Evolutionary conservation across 1,140 invertebrate species (phyloP).

Genomic region (Hyles euphorbiae): DNA sequence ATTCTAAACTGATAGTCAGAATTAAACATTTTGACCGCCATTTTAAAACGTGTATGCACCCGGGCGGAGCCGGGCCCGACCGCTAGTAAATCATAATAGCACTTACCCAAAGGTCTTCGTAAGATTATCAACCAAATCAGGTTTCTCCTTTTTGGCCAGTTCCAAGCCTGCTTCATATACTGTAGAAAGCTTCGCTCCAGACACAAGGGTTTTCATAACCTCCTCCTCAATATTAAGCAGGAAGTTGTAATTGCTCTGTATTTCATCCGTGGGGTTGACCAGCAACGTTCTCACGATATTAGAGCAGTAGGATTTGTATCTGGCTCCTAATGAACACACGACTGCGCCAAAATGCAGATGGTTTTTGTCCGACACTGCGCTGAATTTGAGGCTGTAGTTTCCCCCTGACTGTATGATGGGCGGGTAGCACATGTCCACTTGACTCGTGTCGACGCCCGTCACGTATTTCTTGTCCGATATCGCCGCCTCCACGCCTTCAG

Average conservation of each 20-base stretch:
- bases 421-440: slow-evolving; percentile 98
- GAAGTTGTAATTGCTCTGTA: slow-evolving; percentile 95
- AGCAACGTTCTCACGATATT: slow-evolving; percentile 98
- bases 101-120: slow-evolving; percentile 92
- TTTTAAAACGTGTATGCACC: too few relatives aligned
- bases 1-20: too few relatives aligned
- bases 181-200: slow-evolving; percentile 90
- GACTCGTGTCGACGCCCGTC: slow-evolving; percentile 88
- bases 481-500: slow-evolving; percentile 95
- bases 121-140: slow-evolving; percentile 91
- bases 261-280: slow-evolving; percentile 92
- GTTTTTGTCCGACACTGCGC: slow-evolving; percentile 95
- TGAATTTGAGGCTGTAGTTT: slow-evolving; percentile 98
- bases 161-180: slow-evolving; percentile 92
- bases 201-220: slow-evolving; percentile 88
- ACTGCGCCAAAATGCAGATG: slow-evolving; percentile 97
- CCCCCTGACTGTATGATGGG: slow-evolving; percentile 99
- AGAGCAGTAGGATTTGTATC: slow-evolving; percentile 99
- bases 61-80: too few relatives aligned
- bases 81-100: slow-evolving; percentile 33
- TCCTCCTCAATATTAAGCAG: slow-evolving; percentile 94
- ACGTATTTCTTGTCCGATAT: slow-evolving; percentile 96
- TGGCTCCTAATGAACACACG: slow-evolving; percentile 93
- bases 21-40: too few relatives aligned
- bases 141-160: slow-evolving; percentile 92